phyloP scores from a whole-genome alignment of 2,888 invertebrate genomes.

The Eristalinus aeneus region DNA sequence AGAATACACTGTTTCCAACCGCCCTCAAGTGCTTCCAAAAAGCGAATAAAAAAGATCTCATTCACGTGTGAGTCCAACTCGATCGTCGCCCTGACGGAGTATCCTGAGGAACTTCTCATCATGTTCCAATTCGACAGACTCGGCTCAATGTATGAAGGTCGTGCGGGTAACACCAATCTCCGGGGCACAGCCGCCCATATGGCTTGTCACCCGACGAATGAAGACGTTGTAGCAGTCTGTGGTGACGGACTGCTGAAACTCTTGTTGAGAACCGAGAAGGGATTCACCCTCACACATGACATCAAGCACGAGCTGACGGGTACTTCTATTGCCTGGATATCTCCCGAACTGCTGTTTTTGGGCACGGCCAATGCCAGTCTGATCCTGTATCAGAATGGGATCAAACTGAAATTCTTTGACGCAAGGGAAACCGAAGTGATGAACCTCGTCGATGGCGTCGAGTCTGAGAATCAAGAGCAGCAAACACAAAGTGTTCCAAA shows the following conservation, averaged over 20 bases:
- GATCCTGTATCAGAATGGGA: conserved; percentile 91
- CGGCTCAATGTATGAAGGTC: conserved; percentile 81
- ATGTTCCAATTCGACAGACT: conserved; percentile 89
- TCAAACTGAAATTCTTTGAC: conserved; percentile 85
- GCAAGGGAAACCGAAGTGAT: conserved; percentile 80
- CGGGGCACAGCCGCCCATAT: conserved; percentile 77
- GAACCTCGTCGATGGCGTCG: conserved; percentile 73
- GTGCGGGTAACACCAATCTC: conserved; percentile 76
- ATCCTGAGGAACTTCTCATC: conserved; percentile 86
- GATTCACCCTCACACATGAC: conserved; percentile 84
- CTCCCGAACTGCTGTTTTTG: conserved; percentile 87
- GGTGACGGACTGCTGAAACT: conserved; percentile 84
- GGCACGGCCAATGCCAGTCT: conserved; percentile 90
- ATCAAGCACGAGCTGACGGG: conserved; percentile 90
- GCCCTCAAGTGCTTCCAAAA: conserved; percentile 81
- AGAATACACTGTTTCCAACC: conserved; percentile 85
- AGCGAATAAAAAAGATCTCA: conserved; percentile 73
- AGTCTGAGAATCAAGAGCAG: conserved; percentile 72
- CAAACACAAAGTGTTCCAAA: not conserved
- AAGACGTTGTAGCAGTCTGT: conserved; percentile 85
- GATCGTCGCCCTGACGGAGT: conserved; percentile 89
- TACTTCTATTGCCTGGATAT: conserved; percentile 90
- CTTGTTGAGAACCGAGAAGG: conserved; percentile 86
- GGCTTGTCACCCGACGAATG: conserved; percentile 84
- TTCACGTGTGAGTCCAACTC: conserved; percentile 91